Conservation (phyloP, 2,113 vertebrate genomes). For the Colossoma macropomum region DNA sequence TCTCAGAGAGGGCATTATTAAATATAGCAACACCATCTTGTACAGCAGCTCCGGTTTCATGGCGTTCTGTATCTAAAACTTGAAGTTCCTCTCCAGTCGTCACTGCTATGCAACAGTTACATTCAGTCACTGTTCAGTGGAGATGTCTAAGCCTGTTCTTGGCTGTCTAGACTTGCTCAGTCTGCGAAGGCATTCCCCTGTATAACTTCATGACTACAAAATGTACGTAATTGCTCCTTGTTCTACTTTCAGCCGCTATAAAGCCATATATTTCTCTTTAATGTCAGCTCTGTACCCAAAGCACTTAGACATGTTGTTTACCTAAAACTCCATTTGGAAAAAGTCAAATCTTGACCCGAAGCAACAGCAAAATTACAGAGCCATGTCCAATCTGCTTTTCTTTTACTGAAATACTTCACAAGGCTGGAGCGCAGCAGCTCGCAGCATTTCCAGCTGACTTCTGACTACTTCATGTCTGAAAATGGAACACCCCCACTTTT, state of each 20-base stretch:
- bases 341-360: conserved; percentile 6
- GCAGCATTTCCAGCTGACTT: conserved; percentile 1
- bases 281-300: background rate
- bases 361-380: conserved; percentile 20
- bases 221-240: background rate
- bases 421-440: background rate
- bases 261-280: background rate
- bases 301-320: conserved; percentile 2
- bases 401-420: background rate
- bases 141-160: background rate
- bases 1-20: too few species aligned
- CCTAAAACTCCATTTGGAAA: background rate
- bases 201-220: background rate
- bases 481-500: background rate
- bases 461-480: background rate
- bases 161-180: background rate
- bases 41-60: too few species aligned
- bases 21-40: background rate
- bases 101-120: background rate
- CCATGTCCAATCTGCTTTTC: background rate
- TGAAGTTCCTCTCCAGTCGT: background rate
- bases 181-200: background rate
- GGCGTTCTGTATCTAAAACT: too few species aligned
- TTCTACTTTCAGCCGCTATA: background rate
- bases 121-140: background rate